Base-by-base conservation (phyloP, 2,113 vertebrate species). In the Morone saxatilis region DNA sequence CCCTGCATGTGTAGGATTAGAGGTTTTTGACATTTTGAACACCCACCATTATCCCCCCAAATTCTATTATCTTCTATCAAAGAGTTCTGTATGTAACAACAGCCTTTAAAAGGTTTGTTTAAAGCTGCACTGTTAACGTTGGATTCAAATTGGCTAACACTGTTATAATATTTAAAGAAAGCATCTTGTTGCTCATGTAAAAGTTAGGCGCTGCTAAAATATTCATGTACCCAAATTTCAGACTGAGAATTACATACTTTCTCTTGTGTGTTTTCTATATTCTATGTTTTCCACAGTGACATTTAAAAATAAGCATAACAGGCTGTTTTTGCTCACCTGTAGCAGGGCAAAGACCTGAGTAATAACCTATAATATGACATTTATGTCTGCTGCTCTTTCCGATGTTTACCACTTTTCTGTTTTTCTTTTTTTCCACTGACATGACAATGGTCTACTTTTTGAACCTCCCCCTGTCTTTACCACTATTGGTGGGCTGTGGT, bases 231-330 rank as follows among this genome's bases (percentile, higher is more conserved):
- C n/a, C 20, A 83, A 36, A 31, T 31, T 54, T 80, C 38, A 69
- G 74, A 67, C 63, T 40, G 71, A 84, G 36, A 84, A 59, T 76
- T 22, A 76, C 16, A 70, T 36, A 74, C 31, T 43, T 50, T 85
- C 36, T 84, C 59, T 83, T 70, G 6, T 78, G 16, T 81, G 54
- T 83, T 81, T 61, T 72, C 40, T 78, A 16, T 60, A 7, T 14
- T 76, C 12, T 83, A 1, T 43, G 38, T 20, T 91, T 92, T 89
- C 79, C 87, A 81, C 73, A 1, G 66, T 93, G 92, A 91, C 90
- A 88, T 93, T 93, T 92, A 71, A 76, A 83, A 79, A 57, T 54
- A 78, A 78, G 63, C 71, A 60, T 4, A 85, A 69, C 25, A 65
- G 62, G 12, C 22, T 79, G 63, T 87, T 90, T 81, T 85, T 77